Percentiles rank a stretch among this genome's conserved stretches.
Conservation (phyloP, 1,140 invertebrate species). For the Trachelipus rathkii region DNA sequence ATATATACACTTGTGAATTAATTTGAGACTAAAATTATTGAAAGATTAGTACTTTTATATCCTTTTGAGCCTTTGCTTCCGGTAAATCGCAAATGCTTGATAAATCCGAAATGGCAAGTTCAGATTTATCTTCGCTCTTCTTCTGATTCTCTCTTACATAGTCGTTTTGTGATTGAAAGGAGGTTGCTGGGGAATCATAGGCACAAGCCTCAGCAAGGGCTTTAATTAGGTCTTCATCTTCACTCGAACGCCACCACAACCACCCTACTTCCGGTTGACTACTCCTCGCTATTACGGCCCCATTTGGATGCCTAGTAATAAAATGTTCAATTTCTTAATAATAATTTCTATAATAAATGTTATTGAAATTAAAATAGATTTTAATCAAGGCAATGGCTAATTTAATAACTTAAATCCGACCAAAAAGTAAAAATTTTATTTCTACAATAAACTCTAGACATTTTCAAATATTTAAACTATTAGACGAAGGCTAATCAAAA, state of each 20-base stretch:
- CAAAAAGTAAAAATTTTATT: background rate
- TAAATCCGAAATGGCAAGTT: conserved; percentile 35
- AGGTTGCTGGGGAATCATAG: conserved; percentile 55
- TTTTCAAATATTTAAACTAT: too few relatives aligned
- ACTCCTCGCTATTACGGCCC: conserved; percentile 86
- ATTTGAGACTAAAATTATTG: background rate
- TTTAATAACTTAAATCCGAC: background rate
- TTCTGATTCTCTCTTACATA: background rate
- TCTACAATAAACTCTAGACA: too few relatives aligned
- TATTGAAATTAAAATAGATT: background rate
- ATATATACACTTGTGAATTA: conserved; percentile 21
- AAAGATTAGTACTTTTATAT: conserved; percentile 36
- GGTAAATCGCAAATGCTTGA: conserved; percentile 41
- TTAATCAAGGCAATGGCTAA: background rate
- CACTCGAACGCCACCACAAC: conserved; percentile 81
- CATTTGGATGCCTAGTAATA: conserved; percentile 61
- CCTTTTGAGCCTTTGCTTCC: conserved; percentile 43
- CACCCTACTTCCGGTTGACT: conserved; percentile 91
- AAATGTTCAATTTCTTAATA: conserved; percentile 49
- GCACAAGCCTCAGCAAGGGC: conserved; percentile 77
- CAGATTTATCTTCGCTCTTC: too few relatives aligned
- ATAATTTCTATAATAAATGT: background rate
- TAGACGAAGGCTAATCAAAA: too few relatives aligned
- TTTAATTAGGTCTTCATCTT: conserved; percentile 83
- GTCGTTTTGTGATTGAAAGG: background rate